Conservation (phyloP, 92 coral and sea anemone genomes). For the Zoanthus solanderi region DNA sequence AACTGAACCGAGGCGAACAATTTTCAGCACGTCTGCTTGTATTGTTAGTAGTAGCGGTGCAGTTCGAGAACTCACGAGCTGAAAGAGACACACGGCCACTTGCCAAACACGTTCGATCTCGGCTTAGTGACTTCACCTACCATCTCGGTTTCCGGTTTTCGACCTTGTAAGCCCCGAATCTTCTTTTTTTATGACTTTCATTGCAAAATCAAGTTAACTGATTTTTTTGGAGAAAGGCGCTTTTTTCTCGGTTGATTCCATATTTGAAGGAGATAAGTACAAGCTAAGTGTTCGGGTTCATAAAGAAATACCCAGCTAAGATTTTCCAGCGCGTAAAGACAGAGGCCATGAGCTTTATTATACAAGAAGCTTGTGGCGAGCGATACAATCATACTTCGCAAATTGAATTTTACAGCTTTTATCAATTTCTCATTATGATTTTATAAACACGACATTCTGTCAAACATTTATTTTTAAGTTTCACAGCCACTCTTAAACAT, state of each 20-base stretch:
- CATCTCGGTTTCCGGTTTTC: not conserved
- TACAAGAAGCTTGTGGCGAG: slow-evolving; percentile 38
- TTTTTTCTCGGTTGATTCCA: slow-evolving; percentile 65
- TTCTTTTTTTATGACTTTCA: slow-evolving; percentile 44
- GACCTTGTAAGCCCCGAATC: not conserved
- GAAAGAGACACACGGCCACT: no score
- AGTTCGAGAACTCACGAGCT: no score
- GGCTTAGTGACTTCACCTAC: not conserved
- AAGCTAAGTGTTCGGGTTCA: slow-evolving; percentile 13
- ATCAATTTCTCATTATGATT: slow-evolving; percentile 45
- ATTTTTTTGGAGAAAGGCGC: slow-evolving; percentile 51
- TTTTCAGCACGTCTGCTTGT: no score
- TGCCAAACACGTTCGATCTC: no score
- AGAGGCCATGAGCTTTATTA: slow-evolving; percentile 61
- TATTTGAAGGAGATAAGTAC: slow-evolving; percentile 52
- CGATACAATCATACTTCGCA: slow-evolving; percentile 52
- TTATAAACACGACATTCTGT: slow-evolving; percentile 58
- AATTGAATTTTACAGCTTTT: not conserved
- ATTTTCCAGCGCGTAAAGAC: slow-evolving; percentile 56
- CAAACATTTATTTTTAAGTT: slow-evolving; percentile 24
- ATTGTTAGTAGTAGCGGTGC: no score
- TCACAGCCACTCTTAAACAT: not conserved
- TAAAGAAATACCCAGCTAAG: slow-evolving; percentile 38
- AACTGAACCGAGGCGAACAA: no score
- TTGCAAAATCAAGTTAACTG: slow-evolving; percentile 46